A percentile compares a stretch with the other conserved stretches of the same genome.
Conservation (phyloP, 2,797 vertebrate species). For the Pangasius mekongensis region DNA sequence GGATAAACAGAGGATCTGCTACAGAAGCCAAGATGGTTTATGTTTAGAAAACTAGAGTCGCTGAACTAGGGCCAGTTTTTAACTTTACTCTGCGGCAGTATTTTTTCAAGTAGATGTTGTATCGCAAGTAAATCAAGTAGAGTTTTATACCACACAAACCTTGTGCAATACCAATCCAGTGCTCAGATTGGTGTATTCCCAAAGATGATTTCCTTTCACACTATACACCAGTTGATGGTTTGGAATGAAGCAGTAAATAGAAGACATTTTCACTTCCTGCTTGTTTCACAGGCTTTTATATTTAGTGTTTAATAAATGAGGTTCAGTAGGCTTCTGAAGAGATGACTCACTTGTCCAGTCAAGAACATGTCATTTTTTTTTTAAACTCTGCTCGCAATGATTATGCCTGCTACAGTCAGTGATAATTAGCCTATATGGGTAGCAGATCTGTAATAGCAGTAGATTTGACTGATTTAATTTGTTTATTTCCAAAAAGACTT, state of each 20-base stretch:
- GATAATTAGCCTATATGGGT: background rate
- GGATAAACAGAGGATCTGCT: background rate
- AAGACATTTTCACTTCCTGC: slow-evolving; percentile 1
- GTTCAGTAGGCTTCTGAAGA: background rate
- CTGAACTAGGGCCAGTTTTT: background rate
- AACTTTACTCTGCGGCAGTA: background rate
- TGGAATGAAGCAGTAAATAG: background rate
- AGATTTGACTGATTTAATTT: background rate
- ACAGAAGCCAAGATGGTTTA: background rate
- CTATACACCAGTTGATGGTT: background rate
- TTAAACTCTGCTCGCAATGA: background rate
- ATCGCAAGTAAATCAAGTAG: background rate
- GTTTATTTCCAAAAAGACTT: background rate
- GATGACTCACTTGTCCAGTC: background rate
- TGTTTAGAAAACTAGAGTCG: background rate
- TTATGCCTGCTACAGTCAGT: background rate
- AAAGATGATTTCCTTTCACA: background rate
- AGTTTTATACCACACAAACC: background rate
- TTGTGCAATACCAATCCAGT: background rate
- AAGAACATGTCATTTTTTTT: background rate
- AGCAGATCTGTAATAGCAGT: background rate
- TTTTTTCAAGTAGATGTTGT: background rate
- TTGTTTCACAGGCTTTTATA: slow-evolving; percentile 1
- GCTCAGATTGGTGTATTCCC: background rate
- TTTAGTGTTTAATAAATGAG: background rate